These are phyloP conservation scores for Lasiurus cinereus DNA, from an alignment of 2,113 vertebrate species.

Conservation along the genomic window DNA sequence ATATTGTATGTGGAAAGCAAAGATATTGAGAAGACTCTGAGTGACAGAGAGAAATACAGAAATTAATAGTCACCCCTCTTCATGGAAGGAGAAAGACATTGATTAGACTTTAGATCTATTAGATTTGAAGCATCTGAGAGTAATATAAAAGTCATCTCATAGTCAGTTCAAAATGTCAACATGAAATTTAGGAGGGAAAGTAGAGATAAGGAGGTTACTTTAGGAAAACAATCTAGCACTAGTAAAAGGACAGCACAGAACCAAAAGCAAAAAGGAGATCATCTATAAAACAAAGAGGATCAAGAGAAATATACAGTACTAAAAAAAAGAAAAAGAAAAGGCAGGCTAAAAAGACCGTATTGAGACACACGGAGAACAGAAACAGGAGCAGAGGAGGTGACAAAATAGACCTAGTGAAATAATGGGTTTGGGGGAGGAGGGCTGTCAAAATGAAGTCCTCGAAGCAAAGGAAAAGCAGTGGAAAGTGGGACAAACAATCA, in stretches of 20 bases:
- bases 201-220: not conserved
- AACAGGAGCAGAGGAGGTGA: not conserved
- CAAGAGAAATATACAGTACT: slow-evolving; percentile 13
- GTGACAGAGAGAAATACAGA: slow-evolving; percentile 1
- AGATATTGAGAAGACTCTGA: not conserved
- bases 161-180: not conserved
- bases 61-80: not conserved
- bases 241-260: slow-evolving; percentile 36
- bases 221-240: slow-evolving; percentile 9
- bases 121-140: not conserved
- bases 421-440: not conserved
- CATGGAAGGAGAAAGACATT: not conserved
- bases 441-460: not conserved
- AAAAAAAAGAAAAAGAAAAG: not conserved
- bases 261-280: not conserved
- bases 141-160: not conserved
- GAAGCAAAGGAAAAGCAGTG: not conserved
- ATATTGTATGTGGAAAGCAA: not conserved
- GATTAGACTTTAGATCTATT: not conserved
- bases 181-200: not conserved
- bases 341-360: not conserved
- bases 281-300: not conserved
- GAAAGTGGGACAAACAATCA: not conserved
- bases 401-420: not conserved
- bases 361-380: not conserved